phyloP scores from a whole-genome alignment of 2,888 invertebrate genomes.

The Sussaba pulchella region DNA sequence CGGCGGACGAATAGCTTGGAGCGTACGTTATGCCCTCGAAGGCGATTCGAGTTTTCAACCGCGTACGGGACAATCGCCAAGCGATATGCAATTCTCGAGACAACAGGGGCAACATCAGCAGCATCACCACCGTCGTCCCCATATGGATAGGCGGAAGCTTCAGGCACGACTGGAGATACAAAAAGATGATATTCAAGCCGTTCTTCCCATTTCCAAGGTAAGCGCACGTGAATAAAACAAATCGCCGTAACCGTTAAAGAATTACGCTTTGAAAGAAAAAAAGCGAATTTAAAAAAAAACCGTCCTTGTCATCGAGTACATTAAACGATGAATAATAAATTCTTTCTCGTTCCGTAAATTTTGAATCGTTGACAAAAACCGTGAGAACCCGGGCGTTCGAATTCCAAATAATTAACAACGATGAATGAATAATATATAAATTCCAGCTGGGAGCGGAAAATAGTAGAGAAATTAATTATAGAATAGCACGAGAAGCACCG shows the following conservation, averaged over 20 bases:
- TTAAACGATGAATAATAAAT: too few relatives aligned
- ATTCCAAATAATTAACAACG: too few relatives aligned
- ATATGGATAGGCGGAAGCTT: constrained; percentile 86
- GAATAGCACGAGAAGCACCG: too few relatives aligned
- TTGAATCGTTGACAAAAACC: neutral
- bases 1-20: constrained; percentile 95
- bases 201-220: constrained; percentile 97
- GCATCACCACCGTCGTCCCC: constrained; percentile 79
- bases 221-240: constrained; percentile 69
- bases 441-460: too few relatives aligned
- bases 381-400: too few relatives aligned
- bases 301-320: too few relatives aligned
- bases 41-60: constrained; percentile 84
- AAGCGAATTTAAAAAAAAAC: neutral
- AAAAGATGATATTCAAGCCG: constrained; percentile 97
- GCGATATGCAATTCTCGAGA: constrained; percentile 72
- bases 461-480: too few relatives aligned
- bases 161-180: constrained; percentile 95
- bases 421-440: too few relatives aligned
- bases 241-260: too few relatives aligned
- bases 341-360: neutral
- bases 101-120: constrained; percentile 76
- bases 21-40: constrained; percentile 90
- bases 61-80: constrained; percentile 76
- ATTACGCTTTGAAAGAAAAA: too few relatives aligned